Percentiles rank a stretch among this genome's conserved stretches.
phyloP scores from a whole-genome alignment of 1,140 invertebrate genomes.

The Sminthurinus signatus region DNA sequence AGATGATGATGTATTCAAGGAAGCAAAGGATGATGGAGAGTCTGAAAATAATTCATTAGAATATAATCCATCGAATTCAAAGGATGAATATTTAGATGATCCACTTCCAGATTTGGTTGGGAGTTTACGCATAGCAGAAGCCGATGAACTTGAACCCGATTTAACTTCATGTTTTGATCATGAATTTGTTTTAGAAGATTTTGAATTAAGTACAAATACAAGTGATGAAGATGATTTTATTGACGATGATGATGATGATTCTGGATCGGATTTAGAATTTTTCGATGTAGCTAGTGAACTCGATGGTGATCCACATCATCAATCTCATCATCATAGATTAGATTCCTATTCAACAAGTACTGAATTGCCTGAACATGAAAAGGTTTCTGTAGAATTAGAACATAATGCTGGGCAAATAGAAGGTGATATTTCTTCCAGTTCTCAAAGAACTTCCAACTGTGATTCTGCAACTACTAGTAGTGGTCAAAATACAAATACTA shows the following conservation, averaged over 20 bases:
- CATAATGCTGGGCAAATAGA: too few species aligned
- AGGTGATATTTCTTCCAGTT: background rate
- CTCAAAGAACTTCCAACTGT: slow-evolving; percentile 7
- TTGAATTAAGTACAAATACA: slow-evolving; percentile 35
- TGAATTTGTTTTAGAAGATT: slow-evolving; percentile 39
- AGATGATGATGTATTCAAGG: too few species aligned
- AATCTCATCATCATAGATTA: too few species aligned
- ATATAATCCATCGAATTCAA: slow-evolving; percentile 2
- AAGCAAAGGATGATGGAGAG: too few species aligned
- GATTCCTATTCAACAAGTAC: background rate
- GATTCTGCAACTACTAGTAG: slow-evolving; percentile 16
- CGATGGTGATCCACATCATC: background rate
- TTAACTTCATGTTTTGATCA: slow-evolving; percentile 28
- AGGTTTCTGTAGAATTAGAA: slow-evolving; percentile 39
- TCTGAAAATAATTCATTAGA: background rate
- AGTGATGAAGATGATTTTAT: slow-evolving; percentile 30
- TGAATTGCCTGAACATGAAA: slow-evolving; percentile 33
- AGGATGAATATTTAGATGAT: slow-evolving; percentile 41
- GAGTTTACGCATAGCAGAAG: slow-evolving; percentile 29
- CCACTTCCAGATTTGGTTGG: slow-evolving; percentile 40
- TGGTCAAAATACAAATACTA: slow-evolving; percentile 3
- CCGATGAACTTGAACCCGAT: slow-evolving; percentile 38
- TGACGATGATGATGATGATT: slow-evolving; percentile 15
- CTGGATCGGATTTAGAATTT: slow-evolving; percentile 38
- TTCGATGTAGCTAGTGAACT: slow-evolving; percentile 32